Evolutionary conservation across 2,888 invertebrate genomes (phyloP), one percentile per base, ranked within the genome.

Genomic region (Cheilosia soror): DNA sequence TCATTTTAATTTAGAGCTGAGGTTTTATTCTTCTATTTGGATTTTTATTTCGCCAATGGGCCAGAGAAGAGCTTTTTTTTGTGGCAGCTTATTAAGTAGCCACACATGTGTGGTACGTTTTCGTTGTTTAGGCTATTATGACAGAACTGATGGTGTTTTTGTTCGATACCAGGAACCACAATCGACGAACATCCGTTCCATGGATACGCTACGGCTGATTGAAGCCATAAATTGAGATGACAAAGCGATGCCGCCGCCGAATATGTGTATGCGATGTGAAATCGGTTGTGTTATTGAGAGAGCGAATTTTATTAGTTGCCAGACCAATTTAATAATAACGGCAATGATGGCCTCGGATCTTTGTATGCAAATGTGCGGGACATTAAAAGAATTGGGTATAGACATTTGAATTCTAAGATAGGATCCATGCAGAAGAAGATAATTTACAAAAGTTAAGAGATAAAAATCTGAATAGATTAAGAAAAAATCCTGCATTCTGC

Each of bases 121-220:
- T 60, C 33, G 31, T 37, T 40, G 42, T 40, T 47, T n/a, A 27
- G 33, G 37, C 31, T 63, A 72, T 62, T 51, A 55, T 63, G n/a
- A 47, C 13, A 55, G 60, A 9, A 13, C 55, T 71, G 57, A 63
- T 51, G 62, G 60, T 66, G 53, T 11, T 62, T 63, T 78, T 69
- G 40, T 71, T 62, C 11, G 25, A 71, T 78, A 71, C 78, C 63
- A 78, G 57, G 78, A 78, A 69, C 63, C 49, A 60, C 42, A 44
- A 47, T 66, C 51, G 42, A 63, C 58, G 40, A 71, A 65, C 63
- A 79, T 72, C 79, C 72, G 79, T 53, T 72, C 33, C 58, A 53
- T 60, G 71, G 66, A 42, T 65, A 66, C 42, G 15, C 27, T 51
- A 53, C 60, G 66, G 53, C 60, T 72, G 37, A 72, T 79, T 72